These are phyloP conservation scores for Didymodactylos carnosus DNA, from an alignment of 2,888 invertebrate genomes.

Conservation along the genomic window DNA sequence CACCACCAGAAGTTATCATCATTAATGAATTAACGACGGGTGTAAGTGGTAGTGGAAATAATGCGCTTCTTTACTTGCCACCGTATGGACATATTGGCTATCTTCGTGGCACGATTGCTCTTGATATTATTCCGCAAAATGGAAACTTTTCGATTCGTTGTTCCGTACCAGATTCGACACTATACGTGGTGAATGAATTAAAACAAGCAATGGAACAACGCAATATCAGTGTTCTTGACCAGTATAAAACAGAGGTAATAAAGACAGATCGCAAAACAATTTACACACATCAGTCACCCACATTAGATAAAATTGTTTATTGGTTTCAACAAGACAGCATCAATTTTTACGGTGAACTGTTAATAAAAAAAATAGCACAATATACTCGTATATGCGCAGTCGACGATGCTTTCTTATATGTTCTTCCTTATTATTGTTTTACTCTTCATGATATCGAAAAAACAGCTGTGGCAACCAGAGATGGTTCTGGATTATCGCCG, in stretches of 20 bases:
- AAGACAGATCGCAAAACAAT: neutral
- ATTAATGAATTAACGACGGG: neutral
- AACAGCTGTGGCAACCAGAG: neutral
- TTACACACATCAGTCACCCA: neutral
- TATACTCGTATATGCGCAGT: too few species aligned
- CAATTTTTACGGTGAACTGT: neutral
- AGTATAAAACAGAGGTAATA: too few species aligned
- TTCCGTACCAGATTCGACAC: neutral
- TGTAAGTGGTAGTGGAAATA: neutral
- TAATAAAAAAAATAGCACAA: neutral
- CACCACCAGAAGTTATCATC: neutral
- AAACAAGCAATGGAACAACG: neutral
- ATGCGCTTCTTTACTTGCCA: neutral
- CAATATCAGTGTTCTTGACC: too few species aligned
- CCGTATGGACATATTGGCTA: neutral
- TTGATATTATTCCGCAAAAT: neutral
- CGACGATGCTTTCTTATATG: neutral
- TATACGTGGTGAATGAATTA: neutral
- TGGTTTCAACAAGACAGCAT: neutral
- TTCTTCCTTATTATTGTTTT: neutral
- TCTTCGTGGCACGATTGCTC: neutral
- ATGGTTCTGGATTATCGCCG: neutral
- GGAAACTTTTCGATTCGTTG: neutral
- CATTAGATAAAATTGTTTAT: neutral
- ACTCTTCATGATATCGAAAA: neutral